Conservation (phyloP, 1,140 invertebrate genomes). For the Pseudomyrmex gracilis region DNA sequence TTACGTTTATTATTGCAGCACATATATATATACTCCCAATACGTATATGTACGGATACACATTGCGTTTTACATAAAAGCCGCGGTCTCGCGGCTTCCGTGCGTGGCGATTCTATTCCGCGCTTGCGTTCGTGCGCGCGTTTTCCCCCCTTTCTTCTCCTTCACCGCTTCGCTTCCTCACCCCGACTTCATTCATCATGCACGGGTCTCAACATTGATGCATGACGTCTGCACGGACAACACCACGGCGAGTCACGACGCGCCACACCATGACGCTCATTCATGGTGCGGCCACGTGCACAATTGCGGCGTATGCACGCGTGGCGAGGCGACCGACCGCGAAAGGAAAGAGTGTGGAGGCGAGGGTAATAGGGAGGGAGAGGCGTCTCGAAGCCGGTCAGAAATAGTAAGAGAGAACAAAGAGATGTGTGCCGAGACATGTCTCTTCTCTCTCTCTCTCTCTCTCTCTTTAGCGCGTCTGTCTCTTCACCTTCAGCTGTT, state of each 20-base stretch:
- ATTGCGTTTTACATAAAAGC: slow-evolving; percentile 45
- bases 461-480: neutral
- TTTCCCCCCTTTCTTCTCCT: neutral
- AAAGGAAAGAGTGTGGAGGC: slow-evolving; percentile 50
- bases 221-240: slow-evolving; percentile 36
- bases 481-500: neutral
- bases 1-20: slow-evolving; percentile 41
- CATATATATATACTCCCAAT: no score
- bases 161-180: neutral
- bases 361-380: neutral
- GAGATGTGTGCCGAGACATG: slow-evolving; percentile 22
- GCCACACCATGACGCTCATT: slow-evolving; percentile 65
- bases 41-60: neutral
- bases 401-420: slow-evolving; percentile 72
- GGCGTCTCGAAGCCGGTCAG: slow-evolving; percentile 62
- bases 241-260: slow-evolving; percentile 24
- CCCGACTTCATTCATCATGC: slow-evolving; percentile 53
- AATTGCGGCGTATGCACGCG: slow-evolving; percentile 46
- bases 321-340: slow-evolving; percentile 59
- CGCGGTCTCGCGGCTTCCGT: slow-evolving; percentile 25
- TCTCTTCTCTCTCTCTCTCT: neutral
- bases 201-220: slow-evolving; percentile 46
- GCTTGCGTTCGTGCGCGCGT: slow-evolving; percentile 2
- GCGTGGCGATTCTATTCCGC: slow-evolving; percentile 38
- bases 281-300: slow-evolving; percentile 58